Evolutionary conservation across 2,113 vertebrate species (phyloP), one percentile per base, ranked within the genome.

Genomic region (Mormyrus lacerda): DNA sequence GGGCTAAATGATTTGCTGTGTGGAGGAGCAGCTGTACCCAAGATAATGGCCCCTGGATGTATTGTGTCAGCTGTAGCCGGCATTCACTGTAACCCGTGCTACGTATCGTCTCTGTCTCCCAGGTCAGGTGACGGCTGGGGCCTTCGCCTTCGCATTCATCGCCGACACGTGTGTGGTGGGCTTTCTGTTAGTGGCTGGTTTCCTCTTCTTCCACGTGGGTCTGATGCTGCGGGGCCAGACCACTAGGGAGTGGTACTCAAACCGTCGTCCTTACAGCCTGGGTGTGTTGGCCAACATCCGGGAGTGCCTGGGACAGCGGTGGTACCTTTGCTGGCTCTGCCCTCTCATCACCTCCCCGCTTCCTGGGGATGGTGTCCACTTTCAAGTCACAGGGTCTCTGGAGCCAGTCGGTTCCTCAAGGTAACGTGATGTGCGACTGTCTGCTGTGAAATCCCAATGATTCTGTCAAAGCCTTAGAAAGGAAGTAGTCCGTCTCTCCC

Each of bases 161-260:
- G 97, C 96, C 0, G 97, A 98, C 93, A 97, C 97, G 0, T 98
- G 97, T 0, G 95, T 98, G 8, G 96, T 97, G 11, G 97, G 97
- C 11, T 96, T 97, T 9, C 93, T 98, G 84, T 91, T 98, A 69
- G 97, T 97, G 1, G 95, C 95, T 0, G 96, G 95, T 2, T 97
- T 98, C 92, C 96, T 98, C 89, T 95, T 97, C 89, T 97, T 98
- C 92, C 97, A 98, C 8, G 92, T 97, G 42, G 92, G 91, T 89
- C 93, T 98, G 92, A 92, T 97, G 92, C 90, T 97, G 89, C 94
- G 95, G 7, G 97, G 97, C 47, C 97, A 97, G 94, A 98, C 97
- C 88, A 98, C 97, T 1, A 95, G 96, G 69, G 97, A 98, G 91
- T 98, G 97, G 97, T 97, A 96, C 88, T 95, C 96, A 0, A 91